phyloP scores from a whole-genome alignment of 2,113 vertebrate species.

The Chascanopsetta lugubris region DNA sequence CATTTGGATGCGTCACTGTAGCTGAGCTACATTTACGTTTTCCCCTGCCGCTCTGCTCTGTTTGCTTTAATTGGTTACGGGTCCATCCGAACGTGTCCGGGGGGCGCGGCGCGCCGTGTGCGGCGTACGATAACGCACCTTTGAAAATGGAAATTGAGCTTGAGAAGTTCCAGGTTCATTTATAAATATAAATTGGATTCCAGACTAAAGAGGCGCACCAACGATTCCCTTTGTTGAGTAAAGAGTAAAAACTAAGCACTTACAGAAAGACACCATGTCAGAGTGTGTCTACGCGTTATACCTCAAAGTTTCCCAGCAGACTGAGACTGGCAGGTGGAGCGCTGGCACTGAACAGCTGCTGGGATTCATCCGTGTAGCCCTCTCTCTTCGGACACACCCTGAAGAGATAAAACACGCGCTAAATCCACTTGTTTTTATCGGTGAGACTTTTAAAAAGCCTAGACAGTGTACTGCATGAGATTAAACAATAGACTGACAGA shows the following conservation, averaged over 20 bases:
- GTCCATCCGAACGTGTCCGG: background rate
- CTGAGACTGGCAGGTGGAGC: constrained; percentile 95
- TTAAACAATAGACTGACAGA: too few relatives aligned
- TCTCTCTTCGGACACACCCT: constrained; percentile 87
- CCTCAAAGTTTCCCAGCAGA: constrained; percentile 99
- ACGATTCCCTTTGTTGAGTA: background rate
- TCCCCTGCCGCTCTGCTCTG: background rate
- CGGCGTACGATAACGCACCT: background rate
- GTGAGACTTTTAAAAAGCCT: background rate
- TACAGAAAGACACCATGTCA: background rate
- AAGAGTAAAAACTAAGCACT: background rate
- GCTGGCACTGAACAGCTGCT: constrained; percentile 92
- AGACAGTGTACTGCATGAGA: too few relatives aligned
- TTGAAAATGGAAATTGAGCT: background rate
- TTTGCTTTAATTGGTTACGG: background rate
- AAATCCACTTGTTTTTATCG: constrained; percentile 25
- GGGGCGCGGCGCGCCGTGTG: background rate
- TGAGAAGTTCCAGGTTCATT: background rate
- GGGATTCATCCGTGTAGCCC: constrained; percentile 82
- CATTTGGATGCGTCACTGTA: background rate
- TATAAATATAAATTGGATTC: background rate
- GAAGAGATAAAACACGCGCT: constrained; percentile 39
- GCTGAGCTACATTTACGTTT: too few relatives aligned
- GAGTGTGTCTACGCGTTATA: constrained; percentile 65
- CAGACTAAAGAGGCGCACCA: background rate